Conservation (phyloP, 2,888 invertebrate genomes). For the Andrena hattorfiana region DNA sequence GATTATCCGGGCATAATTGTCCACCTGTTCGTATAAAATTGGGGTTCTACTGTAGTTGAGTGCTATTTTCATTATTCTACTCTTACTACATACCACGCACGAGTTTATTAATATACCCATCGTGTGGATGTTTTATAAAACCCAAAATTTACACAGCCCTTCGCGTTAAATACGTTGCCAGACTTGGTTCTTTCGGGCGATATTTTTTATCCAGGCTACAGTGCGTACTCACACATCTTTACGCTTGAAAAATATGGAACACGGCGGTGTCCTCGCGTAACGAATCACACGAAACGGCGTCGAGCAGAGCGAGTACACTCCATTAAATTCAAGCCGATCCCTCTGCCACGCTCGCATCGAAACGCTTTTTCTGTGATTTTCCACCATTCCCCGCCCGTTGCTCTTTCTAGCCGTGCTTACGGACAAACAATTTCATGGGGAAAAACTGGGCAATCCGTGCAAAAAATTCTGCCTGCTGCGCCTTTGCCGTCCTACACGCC, state of each 20-base stretch:
- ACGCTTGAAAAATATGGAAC: constrained; percentile 30
- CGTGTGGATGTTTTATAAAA: too few species aligned
- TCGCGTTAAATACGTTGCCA: not conserved
- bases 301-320: constrained; percentile 36
- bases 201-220: constrained; percentile 5
- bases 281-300: constrained; percentile 32
- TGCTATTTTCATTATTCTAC: too few species aligned
- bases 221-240: constrained; percentile 5
- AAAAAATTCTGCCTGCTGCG: not conserved
- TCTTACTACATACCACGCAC: too few species aligned
- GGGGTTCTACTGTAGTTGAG: too few species aligned
- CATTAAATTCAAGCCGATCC: constrained; percentile 51
- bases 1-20: too few species aligned
- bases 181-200: not conserved
- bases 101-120: too few species aligned
- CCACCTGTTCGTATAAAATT: too few species aligned
- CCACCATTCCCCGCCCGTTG: constrained; percentile 24
- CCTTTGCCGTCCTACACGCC: not conserved
- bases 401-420: constrained; percentile 23
- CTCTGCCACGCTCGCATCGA: constrained; percentile 34
- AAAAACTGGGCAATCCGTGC: constrained; percentile 2
- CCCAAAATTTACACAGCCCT: too few species aligned
- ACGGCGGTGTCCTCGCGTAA: constrained; percentile 25
- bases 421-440: constrained; percentile 21
- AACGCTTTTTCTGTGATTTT: constrained; percentile 53